Conservation (phyloP, 2,113 vertebrate species). For the Gnathonemus echidnorhynchus region DNA sequence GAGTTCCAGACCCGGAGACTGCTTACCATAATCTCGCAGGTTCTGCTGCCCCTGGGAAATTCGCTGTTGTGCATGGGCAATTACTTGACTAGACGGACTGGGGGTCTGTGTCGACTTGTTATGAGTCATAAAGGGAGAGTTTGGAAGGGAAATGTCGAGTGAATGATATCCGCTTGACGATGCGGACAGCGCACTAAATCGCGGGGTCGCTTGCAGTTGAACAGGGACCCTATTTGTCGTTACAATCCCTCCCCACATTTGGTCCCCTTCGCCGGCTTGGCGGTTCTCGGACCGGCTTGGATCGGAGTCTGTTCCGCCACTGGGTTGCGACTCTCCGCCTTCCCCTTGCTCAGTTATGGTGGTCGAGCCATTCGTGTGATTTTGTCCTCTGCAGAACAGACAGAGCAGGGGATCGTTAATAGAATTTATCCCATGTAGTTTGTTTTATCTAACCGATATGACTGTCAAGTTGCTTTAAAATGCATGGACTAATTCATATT, state of each 20-base stretch:
- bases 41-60: constrained; percentile 38
- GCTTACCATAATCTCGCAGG: constrained; percentile 53
- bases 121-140: constrained; percentile 71
- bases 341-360: constrained; percentile 55
- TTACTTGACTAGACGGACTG: constrained; percentile 70
- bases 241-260: constrained; percentile 56
- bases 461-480: neutral
- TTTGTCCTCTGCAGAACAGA: constrained; percentile 65
- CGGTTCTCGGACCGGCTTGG: constrained; percentile 52
- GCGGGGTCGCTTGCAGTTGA: constrained; percentile 71
- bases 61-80: constrained; percentile 48
- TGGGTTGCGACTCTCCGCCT: constrained; percentile 56
- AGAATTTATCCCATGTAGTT: constrained; percentile 18
- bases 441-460: neutral
- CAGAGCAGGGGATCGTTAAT: constrained; percentile 41
- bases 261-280: constrained; percentile 54
- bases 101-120: constrained; percentile 83
- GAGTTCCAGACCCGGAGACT: neutral
- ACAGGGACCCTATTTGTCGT: constrained; percentile 64
- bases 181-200: constrained; percentile 69
- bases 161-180: constrained; percentile 91
- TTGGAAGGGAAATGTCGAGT: constrained; percentile 72
- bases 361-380: constrained; percentile 69
- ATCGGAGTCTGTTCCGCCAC: constrained; percentile 49
- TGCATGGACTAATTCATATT: neutral